These are phyloP conservation scores for Enteromius trimaculatus DNA, from an alignment of 2,797 vertebrate species.

Conservation along the genomic window DNA sequence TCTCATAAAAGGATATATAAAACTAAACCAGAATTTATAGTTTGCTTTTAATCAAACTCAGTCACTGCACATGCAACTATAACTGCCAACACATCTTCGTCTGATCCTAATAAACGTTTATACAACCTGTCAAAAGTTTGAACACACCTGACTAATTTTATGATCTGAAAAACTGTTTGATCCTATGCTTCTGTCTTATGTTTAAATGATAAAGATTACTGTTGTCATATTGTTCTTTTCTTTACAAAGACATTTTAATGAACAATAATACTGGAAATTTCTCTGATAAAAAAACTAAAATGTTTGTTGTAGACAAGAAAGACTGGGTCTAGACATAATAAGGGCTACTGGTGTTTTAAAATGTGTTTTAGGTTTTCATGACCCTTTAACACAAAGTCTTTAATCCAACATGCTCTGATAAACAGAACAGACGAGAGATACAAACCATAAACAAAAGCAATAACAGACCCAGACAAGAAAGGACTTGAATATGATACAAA, in stretches of 20 bases:
- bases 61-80: constrained; percentile 37
- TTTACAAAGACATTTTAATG: background rate
- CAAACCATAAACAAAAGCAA: background rate
- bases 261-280: background rate
- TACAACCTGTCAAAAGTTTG: constrained; percentile 5
- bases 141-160: background rate
- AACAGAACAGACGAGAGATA: background rate
- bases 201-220: background rate
- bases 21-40: constrained; percentile 16
- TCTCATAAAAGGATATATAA: constrained; percentile 49
- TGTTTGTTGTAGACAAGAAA: too few relatives aligned
- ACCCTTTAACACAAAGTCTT: background rate
- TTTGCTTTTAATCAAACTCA: constrained; percentile 42
- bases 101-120: constrained; percentile 46
- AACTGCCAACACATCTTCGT: constrained; percentile 38
- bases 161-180: background rate
- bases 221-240: background rate
- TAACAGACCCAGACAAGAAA: background rate
- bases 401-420: background rate
- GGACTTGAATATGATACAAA: background rate
- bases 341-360: background rate
- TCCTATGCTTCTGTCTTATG: background rate
- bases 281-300: too few relatives aligned
- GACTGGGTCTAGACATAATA: background rate
- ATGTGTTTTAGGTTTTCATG: background rate